Percentiles rank a stretch among this genome's conserved stretches.
phyloP scores from a whole-genome alignment of 2,113 vertebrate species.

The Laticauda laticaudata region DNA sequence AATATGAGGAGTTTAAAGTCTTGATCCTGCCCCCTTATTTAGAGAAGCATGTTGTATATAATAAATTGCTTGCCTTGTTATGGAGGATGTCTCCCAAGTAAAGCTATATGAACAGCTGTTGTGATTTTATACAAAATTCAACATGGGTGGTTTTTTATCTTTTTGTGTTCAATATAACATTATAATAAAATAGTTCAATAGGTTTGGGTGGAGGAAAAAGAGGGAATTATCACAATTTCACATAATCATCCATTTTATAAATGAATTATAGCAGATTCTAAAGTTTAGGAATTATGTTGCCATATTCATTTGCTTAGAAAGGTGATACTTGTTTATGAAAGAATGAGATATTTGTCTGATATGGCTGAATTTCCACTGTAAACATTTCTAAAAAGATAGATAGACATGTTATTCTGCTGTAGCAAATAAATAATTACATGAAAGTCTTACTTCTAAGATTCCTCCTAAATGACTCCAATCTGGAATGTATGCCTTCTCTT shows the following conservation, averaged over 20 bases:
- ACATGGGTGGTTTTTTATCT: neutral
- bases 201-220: neutral
- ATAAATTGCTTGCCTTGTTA: neutral
- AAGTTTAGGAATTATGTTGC: neutral
- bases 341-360: neutral
- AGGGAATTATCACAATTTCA: neutral
- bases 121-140: neutral
- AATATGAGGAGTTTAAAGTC: neutral
- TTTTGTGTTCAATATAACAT: neutral
- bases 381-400: neutral
- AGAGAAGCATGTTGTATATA: neutral
- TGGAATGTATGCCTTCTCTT: neutral
- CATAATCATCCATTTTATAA: neutral
- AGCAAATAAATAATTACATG: neutral
- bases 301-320: neutral
- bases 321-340: neutral
- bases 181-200: neutral
- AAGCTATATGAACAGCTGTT: neutral
- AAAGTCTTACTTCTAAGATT: neutral
- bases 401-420: neutral
- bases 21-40: neutral
- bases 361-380: neutral
- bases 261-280: neutral
- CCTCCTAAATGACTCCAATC: neutral
- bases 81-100: neutral